Evolutionary conservation across 2,113 vertebrate species (phyloP).

Genomic region (Clinocottus analis): DNA sequence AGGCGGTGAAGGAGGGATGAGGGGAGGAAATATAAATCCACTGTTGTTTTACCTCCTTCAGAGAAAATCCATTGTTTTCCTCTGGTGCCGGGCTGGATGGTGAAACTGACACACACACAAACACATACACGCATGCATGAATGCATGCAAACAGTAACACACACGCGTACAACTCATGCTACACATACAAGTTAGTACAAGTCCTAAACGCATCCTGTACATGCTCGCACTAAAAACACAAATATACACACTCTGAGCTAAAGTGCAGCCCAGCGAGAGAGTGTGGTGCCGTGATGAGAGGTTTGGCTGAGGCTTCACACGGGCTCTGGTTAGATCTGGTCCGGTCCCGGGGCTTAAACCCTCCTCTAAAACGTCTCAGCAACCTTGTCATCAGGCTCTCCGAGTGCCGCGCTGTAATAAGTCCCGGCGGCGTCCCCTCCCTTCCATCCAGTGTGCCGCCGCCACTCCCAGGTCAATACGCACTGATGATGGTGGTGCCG

Average conservation of each 20-base stretch:
- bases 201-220: slow-evolving; percentile 23
- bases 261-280: slow-evolving; percentile 31
- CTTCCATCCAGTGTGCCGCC: slow-evolving; percentile 18
- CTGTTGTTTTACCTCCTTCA: slow-evolving; percentile 64
- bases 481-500: slow-evolving; percentile 4
- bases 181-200: neutral
- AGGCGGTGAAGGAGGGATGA: slow-evolving; percentile 27
- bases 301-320: slow-evolving; percentile 48
- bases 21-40: slow-evolving; percentile 50
- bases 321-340: slow-evolving; percentile 54
- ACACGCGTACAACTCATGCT: neutral
- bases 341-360: slow-evolving; percentile 20
- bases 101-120: slow-evolving; percentile 8
- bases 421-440: slow-evolving; percentile 25
- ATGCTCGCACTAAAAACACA: slow-evolving; percentile 15
- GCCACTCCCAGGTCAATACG: slow-evolving; percentile 27
- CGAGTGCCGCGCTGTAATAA: slow-evolving; percentile 33
- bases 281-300: slow-evolving; percentile 51
- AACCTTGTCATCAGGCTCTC: slow-evolving; percentile 54
- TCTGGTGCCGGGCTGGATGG: slow-evolving; percentile 45
- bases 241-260: slow-evolving; percentile 23
- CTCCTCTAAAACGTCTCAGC: slow-evolving; percentile 28
- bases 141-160: neutral
- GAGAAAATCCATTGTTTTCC: slow-evolving; percentile 71
- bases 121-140: neutral